Conservation (phyloP, 2,888 invertebrate genomes). For the Malachius bipustulatus region DNA sequence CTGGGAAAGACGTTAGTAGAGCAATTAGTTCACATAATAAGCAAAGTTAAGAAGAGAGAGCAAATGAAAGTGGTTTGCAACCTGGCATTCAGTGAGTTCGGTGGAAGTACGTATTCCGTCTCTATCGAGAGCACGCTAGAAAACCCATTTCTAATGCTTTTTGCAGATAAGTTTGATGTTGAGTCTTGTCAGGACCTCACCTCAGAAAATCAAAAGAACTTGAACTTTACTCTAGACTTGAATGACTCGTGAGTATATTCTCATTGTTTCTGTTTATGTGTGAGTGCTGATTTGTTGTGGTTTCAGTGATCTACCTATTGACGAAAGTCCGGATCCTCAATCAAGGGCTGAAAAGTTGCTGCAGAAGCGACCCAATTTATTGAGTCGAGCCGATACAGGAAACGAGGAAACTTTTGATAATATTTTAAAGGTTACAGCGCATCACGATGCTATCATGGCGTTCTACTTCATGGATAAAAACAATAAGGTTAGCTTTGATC, state of each 20-base stretch:
- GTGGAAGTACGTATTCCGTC: conserved; percentile 37
- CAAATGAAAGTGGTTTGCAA: conserved; percentile 49
- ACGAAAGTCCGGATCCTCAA: conserved; percentile 28
- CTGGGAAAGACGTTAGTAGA: conserved; percentile 49
- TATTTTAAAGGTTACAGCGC: conserved; percentile 62
- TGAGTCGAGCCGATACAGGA: conserved; percentile 28
- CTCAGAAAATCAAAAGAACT: conserved; percentile 44
- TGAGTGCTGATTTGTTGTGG: conserved; percentile 12
- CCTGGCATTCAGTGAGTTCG: conserved; percentile 54
- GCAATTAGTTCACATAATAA: conserved; percentile 42
- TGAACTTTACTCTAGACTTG: conserved; percentile 49
- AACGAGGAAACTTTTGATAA: conserved; percentile 56
- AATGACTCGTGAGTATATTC: conserved; percentile 39
- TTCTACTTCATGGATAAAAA: conserved; percentile 85
- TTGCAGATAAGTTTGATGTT: conserved; percentile 34
- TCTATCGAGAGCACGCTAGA: not conserved
- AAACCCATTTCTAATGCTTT: not conserved
- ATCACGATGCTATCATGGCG: conserved; percentile 81
- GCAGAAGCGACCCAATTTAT: conserved; percentile 16
- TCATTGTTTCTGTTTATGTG: conserved; percentile 7
- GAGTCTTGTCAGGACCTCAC: conserved; percentile 32
- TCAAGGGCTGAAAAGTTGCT: conserved; percentile 32
- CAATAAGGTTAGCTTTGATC: conserved; percentile 54
- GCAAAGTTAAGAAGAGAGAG: conserved; percentile 38
- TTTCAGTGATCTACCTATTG: conserved; percentile 31